Conservation (phyloP, 2,113 vertebrate species). For the Indri indri region DNA sequence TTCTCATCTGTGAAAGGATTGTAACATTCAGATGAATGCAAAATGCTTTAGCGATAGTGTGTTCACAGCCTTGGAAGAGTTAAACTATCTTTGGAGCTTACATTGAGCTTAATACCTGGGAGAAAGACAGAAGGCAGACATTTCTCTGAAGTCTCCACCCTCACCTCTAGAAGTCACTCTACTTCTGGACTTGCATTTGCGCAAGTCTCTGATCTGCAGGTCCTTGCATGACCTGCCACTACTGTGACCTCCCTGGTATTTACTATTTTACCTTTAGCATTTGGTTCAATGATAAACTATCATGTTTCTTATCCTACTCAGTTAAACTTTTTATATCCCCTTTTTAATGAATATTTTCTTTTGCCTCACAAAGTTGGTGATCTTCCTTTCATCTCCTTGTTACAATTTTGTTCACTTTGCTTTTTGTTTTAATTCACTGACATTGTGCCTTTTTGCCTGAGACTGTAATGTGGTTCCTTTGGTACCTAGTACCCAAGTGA, state of each 20-base stretch:
- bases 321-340: not conserved
- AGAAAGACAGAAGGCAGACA: slow-evolving; percentile 4
- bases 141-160: not conserved
- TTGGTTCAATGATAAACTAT: not conserved
- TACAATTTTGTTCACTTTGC: not conserved
- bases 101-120: not conserved
- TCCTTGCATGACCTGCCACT: not conserved
- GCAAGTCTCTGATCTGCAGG: not conserved
- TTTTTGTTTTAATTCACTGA: slow-evolving; percentile 32
- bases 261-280: not conserved
- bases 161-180: not conserved
- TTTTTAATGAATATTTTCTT: slow-evolving; percentile 17
- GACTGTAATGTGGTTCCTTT: not conserved
- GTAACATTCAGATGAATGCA: not conserved
- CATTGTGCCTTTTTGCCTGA: not conserved
- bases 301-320: not conserved
- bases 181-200: slow-evolving; percentile 6
- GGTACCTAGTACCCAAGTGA: not conserved
- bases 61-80: not conserved
- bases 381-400: not conserved
- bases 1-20: not conserved
- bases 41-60: slow-evolving; percentile 39
- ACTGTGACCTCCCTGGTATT: not conserved
- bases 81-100: slow-evolving; percentile 17
- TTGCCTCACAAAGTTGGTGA: not conserved